Evolutionary conservation across 1,140 invertebrate species (phyloP).

Genomic region (Atta colombica): DNA sequence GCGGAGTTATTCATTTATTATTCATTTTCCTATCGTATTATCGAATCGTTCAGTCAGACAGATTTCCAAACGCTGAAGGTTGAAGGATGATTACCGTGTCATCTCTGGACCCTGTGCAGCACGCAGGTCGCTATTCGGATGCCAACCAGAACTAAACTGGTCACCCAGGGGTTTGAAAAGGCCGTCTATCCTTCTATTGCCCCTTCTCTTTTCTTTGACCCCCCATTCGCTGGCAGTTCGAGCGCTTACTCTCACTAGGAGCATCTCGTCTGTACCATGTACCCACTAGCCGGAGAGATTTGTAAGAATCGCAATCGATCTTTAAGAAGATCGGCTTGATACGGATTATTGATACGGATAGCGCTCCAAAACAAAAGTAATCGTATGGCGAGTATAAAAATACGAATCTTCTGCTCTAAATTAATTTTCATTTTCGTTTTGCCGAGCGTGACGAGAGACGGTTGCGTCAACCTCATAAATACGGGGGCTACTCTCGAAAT

Average conservation of each 20-base stretch:
- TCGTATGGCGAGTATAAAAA: background rate
- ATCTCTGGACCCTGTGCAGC: conserved; percentile 8
- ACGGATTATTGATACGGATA: background rate
- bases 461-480: conserved; percentile 51
- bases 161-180: conserved; percentile 77
- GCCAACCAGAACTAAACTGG: conserved; percentile 80
- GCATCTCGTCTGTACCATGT: conserved; percentile 42
- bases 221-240: conserved; percentile 58
- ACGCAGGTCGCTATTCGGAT: conserved; percentile 65
- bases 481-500: background rate
- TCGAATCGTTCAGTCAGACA: background rate
- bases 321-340: conserved; percentile 48
- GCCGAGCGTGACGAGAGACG: background rate
- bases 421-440: conserved; percentile 23
- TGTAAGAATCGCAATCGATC: conserved; percentile 52
- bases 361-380: conserved; percentile 5
- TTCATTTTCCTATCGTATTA: background rate
- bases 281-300: conserved; percentile 52
- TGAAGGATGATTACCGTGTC: background rate
- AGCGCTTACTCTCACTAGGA: conserved; percentile 47
- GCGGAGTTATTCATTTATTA: too few relatives aligned
- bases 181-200: conserved; percentile 76
- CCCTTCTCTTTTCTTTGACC: conserved; percentile 62
- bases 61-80: background rate
- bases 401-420: background rate